These are phyloP conservation scores for Synanthedon formicaeformis DNA, from an alignment of 2,888 invertebrate genomes.

Conservation along the genomic window DNA sequence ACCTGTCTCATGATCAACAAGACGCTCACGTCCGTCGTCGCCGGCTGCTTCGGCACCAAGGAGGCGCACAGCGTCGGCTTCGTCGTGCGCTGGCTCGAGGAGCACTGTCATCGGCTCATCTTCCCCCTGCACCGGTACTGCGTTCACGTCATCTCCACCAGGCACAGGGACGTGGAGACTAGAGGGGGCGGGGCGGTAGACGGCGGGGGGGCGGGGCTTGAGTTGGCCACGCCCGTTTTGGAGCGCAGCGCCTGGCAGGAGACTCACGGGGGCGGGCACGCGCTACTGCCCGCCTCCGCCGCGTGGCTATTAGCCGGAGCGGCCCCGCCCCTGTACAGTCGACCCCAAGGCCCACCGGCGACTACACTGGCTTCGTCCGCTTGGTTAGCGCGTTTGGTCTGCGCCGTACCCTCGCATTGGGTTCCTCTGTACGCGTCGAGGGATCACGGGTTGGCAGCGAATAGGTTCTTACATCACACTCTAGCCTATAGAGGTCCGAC, in stretches of 20 bases:
- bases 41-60: constrained; percentile 86
- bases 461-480: constrained; percentile 90
- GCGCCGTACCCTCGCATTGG: constrained; percentile 85
- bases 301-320: constrained; percentile 80
- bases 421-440: constrained; percentile 84
- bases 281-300: constrained; percentile 72
- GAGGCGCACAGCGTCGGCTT: constrained; percentile 79
- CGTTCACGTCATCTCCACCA: constrained; percentile 64
- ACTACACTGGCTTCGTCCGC: constrained; percentile 60
- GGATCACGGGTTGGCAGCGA: constrained; percentile 88
- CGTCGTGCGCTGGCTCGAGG: constrained; percentile 84
- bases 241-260: constrained; percentile 41
- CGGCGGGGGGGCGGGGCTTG: constrained; percentile 63
- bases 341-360: constrained; percentile 35
- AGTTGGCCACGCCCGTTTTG: constrained; percentile 81
- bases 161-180: constrained; percentile 66
- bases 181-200: constrained; percentile 21
- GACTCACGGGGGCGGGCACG: constrained; percentile 34
- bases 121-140: constrained; percentile 78
- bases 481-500: constrained; percentile 81
- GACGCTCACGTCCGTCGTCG: constrained; percentile 78
- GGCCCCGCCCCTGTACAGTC: constrained; percentile 70
- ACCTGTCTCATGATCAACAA: constrained; percentile 76
- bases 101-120: constrained; percentile 81
- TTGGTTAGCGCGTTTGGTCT: constrained; percentile 75